Evolutionary conservation across 1,140 invertebrate genomes (phyloP).

Genomic region (Harlomillsia oculata): DNA sequence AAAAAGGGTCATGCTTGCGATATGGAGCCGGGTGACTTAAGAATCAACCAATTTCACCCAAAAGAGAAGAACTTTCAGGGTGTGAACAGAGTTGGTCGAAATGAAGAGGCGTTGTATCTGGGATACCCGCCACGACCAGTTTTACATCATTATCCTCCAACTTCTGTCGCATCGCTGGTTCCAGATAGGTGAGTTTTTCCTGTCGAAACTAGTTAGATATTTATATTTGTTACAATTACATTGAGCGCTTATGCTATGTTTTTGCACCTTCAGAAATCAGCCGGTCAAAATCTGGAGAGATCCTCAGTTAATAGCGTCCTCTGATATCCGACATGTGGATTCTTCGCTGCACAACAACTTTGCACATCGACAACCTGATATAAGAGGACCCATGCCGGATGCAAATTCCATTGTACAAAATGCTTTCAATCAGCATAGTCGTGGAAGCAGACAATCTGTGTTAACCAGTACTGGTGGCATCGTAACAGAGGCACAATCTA

Average conservation of each 20-base stretch:
- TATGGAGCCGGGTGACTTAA: slow-evolving; percentile 25
- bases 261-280: slow-evolving; percentile 30
- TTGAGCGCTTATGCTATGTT: not conserved
- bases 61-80: not conserved
- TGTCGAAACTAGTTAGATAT: not conserved
- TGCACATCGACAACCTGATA: slow-evolving; percentile 42
- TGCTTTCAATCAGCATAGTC: too few species aligned
- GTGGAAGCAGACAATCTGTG: too few species aligned
- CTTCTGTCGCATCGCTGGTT: slow-evolving; percentile 8
- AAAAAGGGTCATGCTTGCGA: slow-evolving; percentile 14
- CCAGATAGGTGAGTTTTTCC: slow-evolving; percentile 8
- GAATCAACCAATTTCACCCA: slow-evolving; percentile 11
- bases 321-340: slow-evolving; percentile 48
- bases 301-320: slow-evolving; percentile 42
- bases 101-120: not conserved
- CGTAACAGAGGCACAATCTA: too few species aligned
- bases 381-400: not conserved
- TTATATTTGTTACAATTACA: not conserved
- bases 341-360: slow-evolving; percentile 47
- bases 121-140: not conserved
- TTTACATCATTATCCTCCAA: not conserved
- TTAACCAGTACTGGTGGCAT: too few species aligned
- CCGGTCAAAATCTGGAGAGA: slow-evolving; percentile 46
- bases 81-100: not conserved
- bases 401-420: not conserved